Evolutionary conservation across 2,113 vertebrate genomes (phyloP).

Genomic region (Porphyrio hochstetteri): DNA sequence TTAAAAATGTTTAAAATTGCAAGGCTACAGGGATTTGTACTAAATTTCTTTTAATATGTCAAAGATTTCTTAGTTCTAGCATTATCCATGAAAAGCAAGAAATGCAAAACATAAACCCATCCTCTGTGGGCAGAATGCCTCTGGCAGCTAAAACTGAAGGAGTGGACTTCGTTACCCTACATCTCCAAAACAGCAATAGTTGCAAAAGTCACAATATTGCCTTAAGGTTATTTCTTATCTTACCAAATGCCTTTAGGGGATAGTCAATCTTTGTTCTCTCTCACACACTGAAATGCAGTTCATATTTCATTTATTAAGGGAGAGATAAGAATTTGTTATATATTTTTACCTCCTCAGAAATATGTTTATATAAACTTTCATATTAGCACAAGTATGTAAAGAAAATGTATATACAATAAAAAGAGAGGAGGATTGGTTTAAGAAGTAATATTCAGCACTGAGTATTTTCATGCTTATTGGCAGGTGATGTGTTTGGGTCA

Average conservation of each 20-base stretch:
- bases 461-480: background rate
- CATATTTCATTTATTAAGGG: background rate
- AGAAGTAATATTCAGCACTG: background rate
- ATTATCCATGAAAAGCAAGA: conserved; percentile 22
- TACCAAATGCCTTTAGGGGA: conserved; percentile 49
- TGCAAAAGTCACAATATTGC: conserved; percentile 50
- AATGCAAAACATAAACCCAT: background rate
- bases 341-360: background rate
- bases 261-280: background rate
- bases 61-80: background rate
- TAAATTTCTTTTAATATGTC: background rate
- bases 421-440: background rate
- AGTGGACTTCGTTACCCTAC: background rate
- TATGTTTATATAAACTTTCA: background rate
- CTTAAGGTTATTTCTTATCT: conserved; percentile 60
- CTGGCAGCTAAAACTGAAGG: conserved; percentile 29
- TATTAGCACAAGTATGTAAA: background rate
- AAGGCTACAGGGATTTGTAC: background rate
- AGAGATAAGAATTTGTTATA: background rate
- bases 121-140: conserved; percentile 40
- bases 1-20: background rate
- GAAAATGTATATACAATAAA: background rate
- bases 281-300: background rate
- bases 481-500: background rate
- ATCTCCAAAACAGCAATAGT: conserved; percentile 20